These are phyloP conservation scores for Brachyalestes nurse DNA, from an alignment of 2,797 vertebrate genomes.

Conservation along the genomic window DNA sequence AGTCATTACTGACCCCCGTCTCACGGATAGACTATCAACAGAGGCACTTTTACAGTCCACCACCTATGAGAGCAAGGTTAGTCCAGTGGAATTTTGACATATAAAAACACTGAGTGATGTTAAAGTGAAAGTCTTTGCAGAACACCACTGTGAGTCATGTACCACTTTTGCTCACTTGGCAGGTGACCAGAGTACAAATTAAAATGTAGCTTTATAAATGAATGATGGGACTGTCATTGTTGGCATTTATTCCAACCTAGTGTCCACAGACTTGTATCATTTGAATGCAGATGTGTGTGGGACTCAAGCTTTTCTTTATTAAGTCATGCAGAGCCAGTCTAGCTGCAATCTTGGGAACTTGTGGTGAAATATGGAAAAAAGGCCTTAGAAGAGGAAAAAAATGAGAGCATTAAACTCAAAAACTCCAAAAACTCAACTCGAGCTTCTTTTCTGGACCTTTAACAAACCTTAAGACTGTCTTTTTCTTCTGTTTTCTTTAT, in stretches of 20 bases:
- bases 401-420: background rate
- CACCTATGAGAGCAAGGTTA: background rate
- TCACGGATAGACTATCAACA: background rate
- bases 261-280: background rate
- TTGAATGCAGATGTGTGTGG: background rate
- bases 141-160: background rate
- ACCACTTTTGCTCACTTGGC: background rate
- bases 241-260: constrained; percentile 10
- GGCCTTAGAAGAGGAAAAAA: background rate
- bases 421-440: background rate
- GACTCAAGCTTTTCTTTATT: background rate
- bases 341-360: background rate
- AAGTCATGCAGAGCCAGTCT: background rate
- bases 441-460: background rate
- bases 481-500: constrained; percentile 10
- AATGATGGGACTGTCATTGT: background rate
- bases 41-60: background rate
- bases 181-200: constrained; percentile 1
- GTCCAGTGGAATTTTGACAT: background rate
- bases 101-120: background rate
- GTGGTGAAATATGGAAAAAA: background rate
- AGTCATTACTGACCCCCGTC: background rate
- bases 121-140: background rate
- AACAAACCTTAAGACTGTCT: constrained; percentile 7
- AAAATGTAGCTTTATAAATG: background rate